Evolutionary conservation across 2,113 vertebrate genomes (phyloP), one percentile per base, ranked within the genome.

Genomic region (Cyprinodon variegatus): DNA sequence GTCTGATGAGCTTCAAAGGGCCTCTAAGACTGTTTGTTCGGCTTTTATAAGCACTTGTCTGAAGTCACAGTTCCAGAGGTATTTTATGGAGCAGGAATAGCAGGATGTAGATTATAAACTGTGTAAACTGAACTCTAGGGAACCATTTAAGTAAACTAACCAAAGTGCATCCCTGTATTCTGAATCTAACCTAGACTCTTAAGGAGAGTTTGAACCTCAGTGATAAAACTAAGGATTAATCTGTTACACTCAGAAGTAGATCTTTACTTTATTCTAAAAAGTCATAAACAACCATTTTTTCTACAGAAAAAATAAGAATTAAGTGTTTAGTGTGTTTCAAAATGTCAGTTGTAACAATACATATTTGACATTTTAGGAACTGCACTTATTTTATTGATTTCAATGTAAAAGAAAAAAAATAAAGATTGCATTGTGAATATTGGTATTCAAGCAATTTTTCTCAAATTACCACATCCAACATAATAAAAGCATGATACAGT

Each of bases 61-160:
- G 61, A 3, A 12, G 50, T 81, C 65, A 6, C 73, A n/a, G 63
- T 69, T 73, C 14, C 37, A 79, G 53, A 84, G 70, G 22, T 29
- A 48, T 46, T 77, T 82, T 64, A 71, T 63, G 60, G 12, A 17
- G 45, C 50, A 66, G 61, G 65, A 53, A 15, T 63, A 68, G 11
- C 14, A 39, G 69, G 17, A 68, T 48, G 61, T 79, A 40, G 7
- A 22, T 38, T n/a, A 74, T 63, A 45, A 29, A 36, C 14, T 36
- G 62, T 60, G 57, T 66, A 78, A 83, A 85, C 60, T 69, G 57
- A 39, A 64, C 1, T 67, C 45, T 4, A 66, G 77, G 68, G 70
- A 84, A 76, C 41, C 22, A 83, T 60, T 50, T 29, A 39, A 63
- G 36, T 3, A 10, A 64, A 57, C 8, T 9, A 60, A 59, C 20